phyloP scores from a whole-genome alignment of 2,113 vertebrate species.

The Cyphomyrus plagiostoma region DNA sequence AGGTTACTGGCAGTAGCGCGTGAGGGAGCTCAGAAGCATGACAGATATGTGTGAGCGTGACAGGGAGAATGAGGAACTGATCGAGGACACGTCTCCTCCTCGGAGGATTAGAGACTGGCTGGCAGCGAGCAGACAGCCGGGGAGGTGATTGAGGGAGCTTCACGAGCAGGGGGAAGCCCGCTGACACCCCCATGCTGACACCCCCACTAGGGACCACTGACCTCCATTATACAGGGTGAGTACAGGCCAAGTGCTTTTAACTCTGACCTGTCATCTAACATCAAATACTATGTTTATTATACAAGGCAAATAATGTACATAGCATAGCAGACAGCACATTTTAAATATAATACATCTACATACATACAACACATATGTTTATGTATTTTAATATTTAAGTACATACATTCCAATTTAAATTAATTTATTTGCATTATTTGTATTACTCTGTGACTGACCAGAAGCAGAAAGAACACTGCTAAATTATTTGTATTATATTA shows the following conservation, averaged over 20 bases:
- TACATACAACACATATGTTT: background rate
- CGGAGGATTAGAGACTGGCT: background rate
- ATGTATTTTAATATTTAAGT: background rate
- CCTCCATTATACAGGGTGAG: background rate
- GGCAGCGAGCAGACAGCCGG: background rate
- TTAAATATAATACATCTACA: background rate
- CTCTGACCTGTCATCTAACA: background rate
- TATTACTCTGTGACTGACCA: background rate
- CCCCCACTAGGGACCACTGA: background rate
- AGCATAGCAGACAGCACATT: background rate
- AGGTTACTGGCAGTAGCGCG: background rate
- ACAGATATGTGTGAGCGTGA: background rate
- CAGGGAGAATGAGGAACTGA: constrained; percentile 7
- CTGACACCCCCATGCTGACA: background rate
- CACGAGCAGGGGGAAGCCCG: background rate
- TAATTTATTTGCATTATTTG: background rate
- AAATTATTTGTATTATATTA: background rate
- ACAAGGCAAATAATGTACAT: background rate
- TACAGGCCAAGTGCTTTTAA: background rate
- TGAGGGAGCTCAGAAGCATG: background rate
- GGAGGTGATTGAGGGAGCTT: background rate
- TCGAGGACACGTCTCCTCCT: background rate
- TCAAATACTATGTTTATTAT: background rate
- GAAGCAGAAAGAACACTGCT: background rate
- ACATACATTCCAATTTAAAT: background rate